Evolutionary conservation across 2,113 vertebrate species (phyloP), one percentile per base, ranked within the genome.

Genomic region (Carettochelys insculpta): DNA sequence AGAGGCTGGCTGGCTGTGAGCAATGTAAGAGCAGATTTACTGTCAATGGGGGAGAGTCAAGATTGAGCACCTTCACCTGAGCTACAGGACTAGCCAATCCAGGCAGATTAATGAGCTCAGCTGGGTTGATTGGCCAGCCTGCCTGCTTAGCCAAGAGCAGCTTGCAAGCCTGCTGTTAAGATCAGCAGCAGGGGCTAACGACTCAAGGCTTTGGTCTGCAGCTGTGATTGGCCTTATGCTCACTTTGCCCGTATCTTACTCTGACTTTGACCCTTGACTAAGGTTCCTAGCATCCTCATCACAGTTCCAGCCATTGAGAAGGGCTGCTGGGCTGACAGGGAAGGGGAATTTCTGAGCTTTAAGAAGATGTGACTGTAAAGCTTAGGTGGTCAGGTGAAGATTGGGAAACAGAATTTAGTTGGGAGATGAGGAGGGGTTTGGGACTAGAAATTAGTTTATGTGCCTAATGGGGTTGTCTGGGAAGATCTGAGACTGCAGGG

Each of bases 21-120:
- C 14, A 14, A 77, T 38, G 6, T 73, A 77, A 41, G 50, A 47
- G n/a, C 50, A 25, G 41, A 76, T 27, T 5, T 1, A 0, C 9
- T 16, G n/a, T 5, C 3, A 2, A 12, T 1, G 0, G 0, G 0
- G 2, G 41, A 68, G 17, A 68, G 34, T 38, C 17, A 68, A 8
- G 61, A 19, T 19, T 6, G 19, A 68, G 61, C 34, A 20, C 61
- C 14, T 65, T 65, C 61, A 68, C 17, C 61, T 38, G 61, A 38
- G n/a, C 31, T 68, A 20, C 34, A 68, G n/a, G 20, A 68, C 61
- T 20, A n/a, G 19, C 61, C 61, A 38, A 38, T 68, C n/a, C n/a
- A 38, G n/a, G 19, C 34, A 38, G n/a, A 68, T 68, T 38, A 68
- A 68, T 19, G 19, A 38, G 61, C 61, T 68, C 61, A 68, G n/a